These are phyloP conservation scores for Camptogramma bilineatum DNA, from an alignment of 2,888 invertebrate genomes.

Conservation along the genomic window DNA sequence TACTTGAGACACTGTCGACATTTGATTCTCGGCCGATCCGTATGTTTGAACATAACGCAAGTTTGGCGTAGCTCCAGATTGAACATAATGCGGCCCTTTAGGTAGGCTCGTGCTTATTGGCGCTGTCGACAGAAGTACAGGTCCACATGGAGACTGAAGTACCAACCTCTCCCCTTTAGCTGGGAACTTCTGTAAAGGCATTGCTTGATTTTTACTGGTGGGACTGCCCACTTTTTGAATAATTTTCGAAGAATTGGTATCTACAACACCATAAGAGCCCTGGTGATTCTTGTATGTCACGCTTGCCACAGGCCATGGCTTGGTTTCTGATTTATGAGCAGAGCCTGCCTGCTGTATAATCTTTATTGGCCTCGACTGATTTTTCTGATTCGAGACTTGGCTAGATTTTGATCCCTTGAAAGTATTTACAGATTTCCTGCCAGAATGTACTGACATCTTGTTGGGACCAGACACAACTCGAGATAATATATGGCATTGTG, in stretches of 20 bases:
- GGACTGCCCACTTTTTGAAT: constrained; percentile 81
- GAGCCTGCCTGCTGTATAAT: constrained; percentile 82
- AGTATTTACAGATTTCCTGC: constrained; percentile 73
- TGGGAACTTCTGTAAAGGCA: constrained; percentile 67
- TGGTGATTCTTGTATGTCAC: constrained; percentile 74
- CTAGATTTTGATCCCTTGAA: constrained; percentile 74
- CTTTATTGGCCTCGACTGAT: constrained; percentile 82
- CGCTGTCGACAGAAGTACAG: constrained; percentile 76
- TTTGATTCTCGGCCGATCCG: constrained; percentile 67
- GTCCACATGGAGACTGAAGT: constrained; percentile 78
- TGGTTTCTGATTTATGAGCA: constrained; percentile 71
- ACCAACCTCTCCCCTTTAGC: constrained; percentile 74
- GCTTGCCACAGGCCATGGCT: constrained; percentile 74
- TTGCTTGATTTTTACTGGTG: constrained; percentile 66
- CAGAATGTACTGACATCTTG: constrained; percentile 80
- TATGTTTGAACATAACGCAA: constrained; percentile 78
- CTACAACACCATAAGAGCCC: constrained; percentile 66
- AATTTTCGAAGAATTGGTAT: constrained; percentile 73
- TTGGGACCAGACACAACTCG: constrained; percentile 81
- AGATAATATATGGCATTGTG: constrained; percentile 80
- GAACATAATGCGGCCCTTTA: constrained; percentile 81
- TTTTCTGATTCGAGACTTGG: constrained; percentile 69
- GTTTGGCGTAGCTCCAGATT: constrained; percentile 77
- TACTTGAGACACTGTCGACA: constrained; percentile 77
- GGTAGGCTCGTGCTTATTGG: constrained; percentile 69